These are phyloP conservation scores for Neoniphon sammara DNA, from an alignment of 2,797 vertebrate species.

Conservation along the genomic window DNA sequence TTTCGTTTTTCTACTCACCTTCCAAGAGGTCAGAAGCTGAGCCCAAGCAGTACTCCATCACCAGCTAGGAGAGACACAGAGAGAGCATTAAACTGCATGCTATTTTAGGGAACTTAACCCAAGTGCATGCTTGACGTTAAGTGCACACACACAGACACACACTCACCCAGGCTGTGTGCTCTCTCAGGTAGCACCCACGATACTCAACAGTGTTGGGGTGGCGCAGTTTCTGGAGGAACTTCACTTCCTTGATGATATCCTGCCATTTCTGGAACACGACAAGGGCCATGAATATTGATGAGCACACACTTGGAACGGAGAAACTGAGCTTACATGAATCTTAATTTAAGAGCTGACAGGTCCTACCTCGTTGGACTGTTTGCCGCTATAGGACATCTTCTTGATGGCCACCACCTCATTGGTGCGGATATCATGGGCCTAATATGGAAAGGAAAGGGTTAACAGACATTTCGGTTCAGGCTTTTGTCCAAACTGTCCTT, in stretches of 20 bases:
- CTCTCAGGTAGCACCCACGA: conserved; percentile 93
- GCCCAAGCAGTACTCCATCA: conserved; percentile 97
- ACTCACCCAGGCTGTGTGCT: conserved; percentile 95
- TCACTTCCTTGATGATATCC: conserved; percentile 95
- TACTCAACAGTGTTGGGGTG: conserved; percentile 96
- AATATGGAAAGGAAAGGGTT: conserved; percentile 42
- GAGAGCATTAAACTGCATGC: conserved; percentile 7
- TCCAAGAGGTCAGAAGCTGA: conserved; percentile 94
- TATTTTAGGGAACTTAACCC: conserved; percentile 27
- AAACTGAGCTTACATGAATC: neutral
- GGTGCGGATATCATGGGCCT: conserved; percentile 93
- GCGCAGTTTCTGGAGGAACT: conserved; percentile 92
- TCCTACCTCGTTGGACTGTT: conserved; percentile 93
- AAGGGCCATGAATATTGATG: conserved; percentile 31
- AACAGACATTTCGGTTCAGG: conserved; percentile 51
- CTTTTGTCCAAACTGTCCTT: too few species aligned
- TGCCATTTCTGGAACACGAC: conserved; percentile 89
- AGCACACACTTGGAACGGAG: neutral
- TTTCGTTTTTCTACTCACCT: conserved; percentile 80
- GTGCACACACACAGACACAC: neutral
- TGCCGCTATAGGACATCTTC: conserved; percentile 96
- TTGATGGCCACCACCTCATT: conserved; percentile 97
- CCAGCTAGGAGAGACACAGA: conserved; percentile 81
- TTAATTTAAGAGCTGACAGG: neutral
- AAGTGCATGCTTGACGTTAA: conserved; percentile 31